Conservation (phyloP, 2,888 invertebrate genomes). For the Panzeria rudis region DNA sequence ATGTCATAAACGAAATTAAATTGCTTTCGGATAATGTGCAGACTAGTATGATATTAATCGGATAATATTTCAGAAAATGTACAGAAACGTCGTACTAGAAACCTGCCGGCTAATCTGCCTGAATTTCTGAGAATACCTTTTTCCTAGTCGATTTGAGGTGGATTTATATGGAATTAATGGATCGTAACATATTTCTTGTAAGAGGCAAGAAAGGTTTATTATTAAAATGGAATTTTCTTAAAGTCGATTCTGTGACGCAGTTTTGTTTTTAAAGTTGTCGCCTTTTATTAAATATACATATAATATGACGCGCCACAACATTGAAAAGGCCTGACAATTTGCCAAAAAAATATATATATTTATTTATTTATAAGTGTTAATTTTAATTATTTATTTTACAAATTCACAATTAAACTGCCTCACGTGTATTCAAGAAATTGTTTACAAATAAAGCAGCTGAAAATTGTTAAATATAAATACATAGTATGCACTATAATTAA, state of each 20-base stretch:
- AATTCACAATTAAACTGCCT: constrained; percentile 39
- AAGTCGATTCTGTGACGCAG: not conserved
- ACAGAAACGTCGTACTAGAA: too few species aligned
- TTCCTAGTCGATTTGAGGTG: too few species aligned
- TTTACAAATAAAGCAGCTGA: constrained; percentile 4
- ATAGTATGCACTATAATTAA: too few species aligned
- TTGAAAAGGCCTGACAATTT: constrained; percentile 41
- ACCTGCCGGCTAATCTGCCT: too few species aligned
- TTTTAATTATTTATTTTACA: constrained; percentile 51
- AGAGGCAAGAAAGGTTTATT: too few species aligned
- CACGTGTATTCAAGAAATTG: constrained; percentile 47
- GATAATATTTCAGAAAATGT: too few species aligned
- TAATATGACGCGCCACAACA: constrained; percentile 45
- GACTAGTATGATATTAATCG: too few species aligned
- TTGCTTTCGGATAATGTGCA: too few species aligned
- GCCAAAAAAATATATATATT: constrained; percentile 46
- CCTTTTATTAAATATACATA: constrained; percentile 17
- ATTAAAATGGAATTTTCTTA: not conserved
- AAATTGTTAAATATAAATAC: not conserved
- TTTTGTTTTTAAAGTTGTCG: not conserved
- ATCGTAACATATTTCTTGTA: too few species aligned
- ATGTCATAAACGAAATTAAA: too few species aligned
- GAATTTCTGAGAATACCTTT: too few species aligned
- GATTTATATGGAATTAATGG: too few species aligned
- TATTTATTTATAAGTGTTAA: constrained; percentile 8